phyloP scores from a whole-genome alignment of 2,113 vertebrate genomes.

The Coreoperca whiteheadi region DNA sequence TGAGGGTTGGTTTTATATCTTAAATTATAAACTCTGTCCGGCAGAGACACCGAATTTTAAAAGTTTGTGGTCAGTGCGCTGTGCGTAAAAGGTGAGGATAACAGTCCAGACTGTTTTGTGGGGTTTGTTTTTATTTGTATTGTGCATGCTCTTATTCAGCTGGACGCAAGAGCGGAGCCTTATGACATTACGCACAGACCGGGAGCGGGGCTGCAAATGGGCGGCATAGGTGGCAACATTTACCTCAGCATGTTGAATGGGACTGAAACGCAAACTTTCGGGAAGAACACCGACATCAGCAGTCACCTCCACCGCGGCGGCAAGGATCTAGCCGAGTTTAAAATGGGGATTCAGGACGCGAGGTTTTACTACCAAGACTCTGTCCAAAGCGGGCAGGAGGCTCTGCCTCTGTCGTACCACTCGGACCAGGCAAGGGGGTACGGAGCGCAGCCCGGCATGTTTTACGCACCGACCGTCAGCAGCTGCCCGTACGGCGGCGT shows the following conservation, averaged over 20 bases:
- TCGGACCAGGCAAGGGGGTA: constrained; percentile 77
- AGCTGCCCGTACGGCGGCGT: constrained; percentile 81
- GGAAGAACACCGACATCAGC: constrained; percentile 83
- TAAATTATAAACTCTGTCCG: constrained; percentile 1
- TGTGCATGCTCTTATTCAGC: constrained; percentile 24
- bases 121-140: neutral
- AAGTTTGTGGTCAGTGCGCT: constrained; percentile 36
- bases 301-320: constrained; percentile 76
- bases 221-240: constrained; percentile 88
- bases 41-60: constrained; percentile 1
- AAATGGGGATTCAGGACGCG: constrained; percentile 86
- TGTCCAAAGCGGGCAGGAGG: constrained; percentile 76
- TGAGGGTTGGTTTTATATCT: constrained; percentile 19
- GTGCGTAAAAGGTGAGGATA: constrained; percentile 21
- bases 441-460: constrained; percentile 77
- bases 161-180: constrained; percentile 62
- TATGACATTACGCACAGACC: constrained; percentile 79
- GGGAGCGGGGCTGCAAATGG: constrained; percentile 85
- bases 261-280: constrained; percentile 86
- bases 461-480: constrained; percentile 83
- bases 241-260: constrained; percentile 91
- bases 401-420: constrained; percentile 79
- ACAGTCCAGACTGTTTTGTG: neutral
- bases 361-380: constrained; percentile 84
- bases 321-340: constrained; percentile 84